These are phyloP conservation scores for Schlechtendalia chinensis DNA, from an alignment of 1,140 invertebrate species.

Conservation along the genomic window DNA sequence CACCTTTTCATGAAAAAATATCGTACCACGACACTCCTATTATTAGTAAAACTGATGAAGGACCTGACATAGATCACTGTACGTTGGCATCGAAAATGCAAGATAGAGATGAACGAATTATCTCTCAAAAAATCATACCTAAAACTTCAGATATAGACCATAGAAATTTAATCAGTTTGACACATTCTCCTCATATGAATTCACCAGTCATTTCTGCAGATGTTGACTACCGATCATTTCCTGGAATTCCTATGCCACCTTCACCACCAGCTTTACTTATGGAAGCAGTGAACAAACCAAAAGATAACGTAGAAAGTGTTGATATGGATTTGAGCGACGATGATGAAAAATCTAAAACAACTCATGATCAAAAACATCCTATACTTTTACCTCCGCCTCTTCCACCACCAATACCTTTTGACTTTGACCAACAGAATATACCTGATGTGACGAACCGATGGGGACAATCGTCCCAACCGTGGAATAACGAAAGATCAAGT, in stretches of 20 bases:
- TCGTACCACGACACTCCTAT: slow-evolving; percentile 60
- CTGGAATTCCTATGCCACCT: slow-evolving; percentile 53
- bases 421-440: slow-evolving; percentile 25
- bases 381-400: slow-evolving; percentile 27
- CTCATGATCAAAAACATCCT: slow-evolving; percentile 24
- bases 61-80: slow-evolving; percentile 51
- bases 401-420: slow-evolving; percentile 32
- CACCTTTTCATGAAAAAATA: slow-evolving; percentile 65
- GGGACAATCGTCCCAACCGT: not conserved
- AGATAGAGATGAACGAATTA: slow-evolving; percentile 51
- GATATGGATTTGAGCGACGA: slow-evolving; percentile 75
- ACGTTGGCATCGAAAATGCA: slow-evolving; percentile 53
- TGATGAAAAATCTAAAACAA: slow-evolving; percentile 55
- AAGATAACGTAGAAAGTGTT: slow-evolving; percentile 65
- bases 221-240: slow-evolving; percentile 27
- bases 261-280: slow-evolving; percentile 39
- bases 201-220: slow-evolving; percentile 15
- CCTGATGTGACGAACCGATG: not conserved
- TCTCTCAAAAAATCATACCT: not conserved
- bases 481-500: slow-evolving; percentile 6
- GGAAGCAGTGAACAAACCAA: slow-evolving; percentile 5
- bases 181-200: slow-evolving; percentile 64
- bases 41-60: slow-evolving; percentile 57
- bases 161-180: slow-evolving; percentile 78
- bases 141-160: slow-evolving; percentile 65